Base-by-base conservation (phyloP, 2,797 vertebrate species). In the Eulemur mongoz region DNA sequence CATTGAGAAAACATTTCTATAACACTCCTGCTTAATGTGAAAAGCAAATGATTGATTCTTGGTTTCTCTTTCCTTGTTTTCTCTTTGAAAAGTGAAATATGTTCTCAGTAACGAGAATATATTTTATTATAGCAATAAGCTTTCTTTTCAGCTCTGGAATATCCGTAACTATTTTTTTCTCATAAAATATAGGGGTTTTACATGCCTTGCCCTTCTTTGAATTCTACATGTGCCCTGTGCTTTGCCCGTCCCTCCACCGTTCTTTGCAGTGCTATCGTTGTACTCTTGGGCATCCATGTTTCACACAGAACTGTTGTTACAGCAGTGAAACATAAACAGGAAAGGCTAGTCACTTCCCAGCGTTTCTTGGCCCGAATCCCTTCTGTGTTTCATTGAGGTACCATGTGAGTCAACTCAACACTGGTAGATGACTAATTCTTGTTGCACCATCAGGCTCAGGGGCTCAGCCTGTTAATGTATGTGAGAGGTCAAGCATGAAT, bases 151-250 rank as follows among this genome's bases (percentile, higher is more conserved):
- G 30, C 30, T n/a, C 54, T 38, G 11, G 48, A 76, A 43, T 70
- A 57, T 54, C 61, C 40, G 43, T 69, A 10, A 20, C 2, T 22
- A 4, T 40, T 52, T 65, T 65, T 92, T 30, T 13, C 50, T 45
- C 67, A 8, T 91, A 38, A 87, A 70, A 14, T 17, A 4, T 17
- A 25, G n/a, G 61, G 18, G 20, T 43, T 73, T 81, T 9, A 23
- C 9, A 13, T 11, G 15, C 20, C 35, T 79, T 1, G 0, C 18
- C 32, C 78, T 65, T 38, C 79, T 80, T 27, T 54, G 27, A 30
- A 6, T 25, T 10, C 30, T 27, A 1, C 0, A 1, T 1, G 0
- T 7, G 23, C 40, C 72, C 54, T 1, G 0, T 43, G 0, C 61
- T 63, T 27, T 38, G 63, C 57, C 57, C 25, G n/a, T 32, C 23